phyloP scores from a whole-genome alignment of 1,140 invertebrate species.

The Lanistes nyassanus region DNA sequence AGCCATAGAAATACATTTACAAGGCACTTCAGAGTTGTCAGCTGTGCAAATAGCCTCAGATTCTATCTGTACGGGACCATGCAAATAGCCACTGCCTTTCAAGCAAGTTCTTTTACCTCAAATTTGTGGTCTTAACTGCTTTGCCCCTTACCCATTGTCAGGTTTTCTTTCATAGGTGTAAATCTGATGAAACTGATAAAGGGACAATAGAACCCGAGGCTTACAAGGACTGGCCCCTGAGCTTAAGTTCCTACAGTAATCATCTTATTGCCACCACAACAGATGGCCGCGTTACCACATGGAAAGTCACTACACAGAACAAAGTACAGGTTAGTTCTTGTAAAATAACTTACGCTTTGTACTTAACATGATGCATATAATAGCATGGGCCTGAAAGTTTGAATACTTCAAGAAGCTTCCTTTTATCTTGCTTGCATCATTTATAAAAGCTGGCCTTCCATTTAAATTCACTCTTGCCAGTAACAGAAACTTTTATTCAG shows the following conservation, averaged over 20 bases:
- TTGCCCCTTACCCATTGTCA: neutral
- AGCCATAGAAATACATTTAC: no score
- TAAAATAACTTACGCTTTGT: neutral
- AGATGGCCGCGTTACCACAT: neutral
- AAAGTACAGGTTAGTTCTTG: neutral
- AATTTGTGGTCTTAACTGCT: neutral
- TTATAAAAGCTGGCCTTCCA: neutral
- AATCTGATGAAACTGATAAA: neutral
- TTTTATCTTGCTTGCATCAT: neutral
- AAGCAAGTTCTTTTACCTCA: neutral
- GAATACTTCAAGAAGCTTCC: no score
- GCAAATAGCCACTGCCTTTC: neutral
- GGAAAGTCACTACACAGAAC: neutral
- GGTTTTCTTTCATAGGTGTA: neutral
- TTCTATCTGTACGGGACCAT: no score
- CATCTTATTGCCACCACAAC: neutral
- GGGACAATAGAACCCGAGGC: neutral
- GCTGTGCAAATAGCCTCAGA: no score
- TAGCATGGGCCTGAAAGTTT: neutral
- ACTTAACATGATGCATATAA: neutral
- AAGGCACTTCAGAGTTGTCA: no score
- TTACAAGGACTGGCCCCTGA: slow-evolving; percentile 13
- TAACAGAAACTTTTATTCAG: no score
- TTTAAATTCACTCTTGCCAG: neutral
- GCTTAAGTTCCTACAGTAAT: neutral